A percentile compares a stretch with the other conserved stretches of the same genome.
These are phyloP conservation scores for Mareca penelope DNA, from an alignment of 2,797 vertebrate species.

Conservation along the genomic window DNA sequence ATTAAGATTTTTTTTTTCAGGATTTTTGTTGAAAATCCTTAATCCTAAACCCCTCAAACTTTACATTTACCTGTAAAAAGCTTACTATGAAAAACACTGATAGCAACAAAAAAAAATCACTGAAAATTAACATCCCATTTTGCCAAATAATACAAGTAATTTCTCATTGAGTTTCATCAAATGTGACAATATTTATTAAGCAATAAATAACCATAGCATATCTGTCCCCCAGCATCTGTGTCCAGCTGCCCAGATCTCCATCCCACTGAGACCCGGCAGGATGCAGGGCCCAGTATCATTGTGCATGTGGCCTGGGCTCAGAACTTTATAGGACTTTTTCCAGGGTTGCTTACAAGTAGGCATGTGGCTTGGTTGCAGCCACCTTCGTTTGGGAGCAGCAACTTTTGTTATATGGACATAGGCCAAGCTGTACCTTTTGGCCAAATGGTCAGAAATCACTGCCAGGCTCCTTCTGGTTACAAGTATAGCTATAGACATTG, in stretches of 20 bases:
- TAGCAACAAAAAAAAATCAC: background rate
- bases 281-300: background rate
- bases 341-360: background rate
- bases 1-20: background rate
- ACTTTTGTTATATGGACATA: background rate
- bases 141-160: background rate
- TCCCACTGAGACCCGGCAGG: background rate
- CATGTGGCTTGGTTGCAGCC: background rate
- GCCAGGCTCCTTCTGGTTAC: background rate
- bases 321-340: background rate
- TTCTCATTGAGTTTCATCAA: background rate
- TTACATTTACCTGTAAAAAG: background rate
- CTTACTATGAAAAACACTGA: background rate
- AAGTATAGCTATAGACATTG: background rate
- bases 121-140: background rate
- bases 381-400: background rate
- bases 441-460: background rate
- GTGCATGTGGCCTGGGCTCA: background rate
- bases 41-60: background rate
- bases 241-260: background rate
- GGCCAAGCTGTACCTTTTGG: background rate
- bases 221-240: background rate
- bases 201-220: fast-evolving
- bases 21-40: background rate
- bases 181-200: background rate